Evolutionary conservation across 2,797 vertebrate species (phyloP).

Genomic region (Kryptopterus vitreolus): DNA sequence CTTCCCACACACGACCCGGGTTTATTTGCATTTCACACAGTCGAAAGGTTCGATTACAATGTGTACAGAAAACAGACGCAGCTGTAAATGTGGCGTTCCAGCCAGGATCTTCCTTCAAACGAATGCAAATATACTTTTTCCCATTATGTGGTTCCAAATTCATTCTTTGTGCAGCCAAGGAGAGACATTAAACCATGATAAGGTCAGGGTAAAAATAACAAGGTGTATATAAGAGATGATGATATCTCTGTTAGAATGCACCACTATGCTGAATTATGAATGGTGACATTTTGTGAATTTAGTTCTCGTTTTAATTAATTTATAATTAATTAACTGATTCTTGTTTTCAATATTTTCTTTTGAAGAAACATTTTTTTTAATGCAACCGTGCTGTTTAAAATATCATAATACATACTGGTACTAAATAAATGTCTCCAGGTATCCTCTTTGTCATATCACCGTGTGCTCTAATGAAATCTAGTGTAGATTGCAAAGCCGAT

Average conservation of each 20-base stretch:
- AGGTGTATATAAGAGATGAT: neutral
- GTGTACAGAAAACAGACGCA: neutral
- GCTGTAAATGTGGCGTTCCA: neutral
- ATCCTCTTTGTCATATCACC: no score
- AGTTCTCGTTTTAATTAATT: no score
- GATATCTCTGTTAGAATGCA: neutral
- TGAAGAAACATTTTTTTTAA: neutral
- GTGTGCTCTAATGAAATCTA: neutral
- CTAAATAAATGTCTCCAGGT: neutral
- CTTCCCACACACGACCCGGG: neutral
- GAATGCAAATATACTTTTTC: neutral
- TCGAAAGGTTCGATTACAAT: slow-evolving; percentile 1
- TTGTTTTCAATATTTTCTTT: no score
- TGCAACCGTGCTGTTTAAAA: neutral
- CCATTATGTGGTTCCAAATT: neutral
- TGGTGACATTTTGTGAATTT: neutral
- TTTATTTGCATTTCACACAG: slow-evolving; percentile 7
- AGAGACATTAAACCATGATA: neutral
- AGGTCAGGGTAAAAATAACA: neutral
- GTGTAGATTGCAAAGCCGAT: slow-evolving; percentile 1
- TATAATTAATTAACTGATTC: no score
- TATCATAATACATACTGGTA: neutral
- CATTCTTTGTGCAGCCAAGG: neutral
- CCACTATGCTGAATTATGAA: neutral
- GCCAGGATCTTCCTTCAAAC: neutral